Evolutionary conservation across 1,140 invertebrate genomes (phyloP), one percentile per base, ranked within the genome.

Genomic region (Neuroterus valhalla): DNA sequence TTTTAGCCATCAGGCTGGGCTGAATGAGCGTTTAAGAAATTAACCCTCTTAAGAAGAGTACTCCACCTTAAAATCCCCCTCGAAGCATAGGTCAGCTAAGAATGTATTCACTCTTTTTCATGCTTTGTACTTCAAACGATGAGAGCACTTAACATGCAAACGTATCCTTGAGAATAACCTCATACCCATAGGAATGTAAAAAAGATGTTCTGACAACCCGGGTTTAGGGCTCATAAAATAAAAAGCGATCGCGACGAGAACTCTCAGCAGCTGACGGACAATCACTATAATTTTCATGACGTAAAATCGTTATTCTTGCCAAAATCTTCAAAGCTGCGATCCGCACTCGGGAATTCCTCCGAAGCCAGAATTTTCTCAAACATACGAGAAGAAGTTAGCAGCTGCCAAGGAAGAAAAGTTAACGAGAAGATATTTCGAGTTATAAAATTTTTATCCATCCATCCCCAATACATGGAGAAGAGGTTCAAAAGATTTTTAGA

Each of bases 1-100:
- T 62, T 62, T 62, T 62, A 62, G 55, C 31, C 55, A 26, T 62
- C 55, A 31, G 55, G 55, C 21, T 23, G 23, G 14, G 55, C 31
- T 26, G 55, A 62, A 62, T 62, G 55, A 62, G 23, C 55, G 55
- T 62, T 62, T 62, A 62, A 62, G 55, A 62, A 62, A 62, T 62
- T 62, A 62, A 62, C 55, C 55, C 55, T 31, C 55, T 62, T 62
- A 62, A 62, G 55, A 62, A 26, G 55, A 38, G 55, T 26, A 38
- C 55, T 62, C 55, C 31, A 62, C 55, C 55, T 62, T 62, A 62
- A 62, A 62, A 62, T 62, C 55, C 14, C 21, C 55, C 55, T 62
- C 21, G 55, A 62, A 62, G 55, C 14, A 38, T 62, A 38, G 55
- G 55, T 62, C 55, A 62, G 52, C 52, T 26, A 62, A 31, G 52